phyloP scores from a whole-genome alignment of 1,140 invertebrate genomes.

The Aphelenchoides besseyi region DNA sequence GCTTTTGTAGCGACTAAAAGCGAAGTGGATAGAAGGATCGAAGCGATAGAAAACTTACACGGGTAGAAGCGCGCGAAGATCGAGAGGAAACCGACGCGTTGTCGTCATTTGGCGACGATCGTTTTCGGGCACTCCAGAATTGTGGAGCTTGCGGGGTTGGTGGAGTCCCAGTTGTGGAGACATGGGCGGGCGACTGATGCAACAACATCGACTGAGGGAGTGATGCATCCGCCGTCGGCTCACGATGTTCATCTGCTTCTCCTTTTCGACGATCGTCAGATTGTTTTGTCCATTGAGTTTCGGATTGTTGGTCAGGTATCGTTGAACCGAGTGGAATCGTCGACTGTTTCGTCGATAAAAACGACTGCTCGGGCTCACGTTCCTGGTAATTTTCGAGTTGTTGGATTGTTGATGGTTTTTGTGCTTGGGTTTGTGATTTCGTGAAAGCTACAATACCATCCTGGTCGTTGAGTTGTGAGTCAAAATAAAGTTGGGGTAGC shows the following conservation, averaged over 20 bases:
- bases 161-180: not conserved
- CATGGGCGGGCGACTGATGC: constrained; percentile 2
- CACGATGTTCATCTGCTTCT: not conserved
- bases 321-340: not conserved
- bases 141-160: constrained; percentile 1
- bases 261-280: not conserved
- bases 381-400: not conserved
- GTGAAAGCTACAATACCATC: not conserved
- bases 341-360: constrained; percentile 1
- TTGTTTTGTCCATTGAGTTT: not conserved
- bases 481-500: not conserved
- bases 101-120: constrained; percentile 15
- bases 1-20: constrained; percentile 48
- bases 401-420: not conserved
- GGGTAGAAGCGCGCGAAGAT: not conserved
- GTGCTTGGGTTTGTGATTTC: no score
- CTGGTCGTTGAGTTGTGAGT: not conserved
- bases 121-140: constrained; percentile 8
- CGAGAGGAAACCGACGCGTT: constrained; percentile 16
- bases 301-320: not conserved
- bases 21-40: not conserved
- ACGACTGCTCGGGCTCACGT: not conserved
- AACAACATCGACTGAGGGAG: constrained; percentile 1
- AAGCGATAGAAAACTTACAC: not conserved
- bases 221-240: not conserved